Evolutionary conservation across 2,888 invertebrate species (phyloP).

Genomic region (Caenorhabditis wallacei): DNA sequence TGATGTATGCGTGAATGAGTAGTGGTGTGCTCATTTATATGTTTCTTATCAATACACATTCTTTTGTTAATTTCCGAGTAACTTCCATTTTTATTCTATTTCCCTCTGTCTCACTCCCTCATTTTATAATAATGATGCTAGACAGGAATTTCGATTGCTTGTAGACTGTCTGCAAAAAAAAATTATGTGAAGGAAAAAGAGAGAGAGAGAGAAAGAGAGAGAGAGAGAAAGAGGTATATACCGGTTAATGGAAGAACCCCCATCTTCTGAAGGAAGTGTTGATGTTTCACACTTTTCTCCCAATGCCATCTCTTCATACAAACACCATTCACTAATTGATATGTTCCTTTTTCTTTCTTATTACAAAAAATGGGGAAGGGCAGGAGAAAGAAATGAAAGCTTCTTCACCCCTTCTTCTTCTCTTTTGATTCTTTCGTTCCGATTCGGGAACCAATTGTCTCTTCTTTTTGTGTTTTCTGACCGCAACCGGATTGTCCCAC

Average conservation of each 20-base stretch:
- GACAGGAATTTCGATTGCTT: conserved; percentile 27
- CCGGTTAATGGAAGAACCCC: conserved; percentile 34
- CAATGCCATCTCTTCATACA: conserved; percentile 21
- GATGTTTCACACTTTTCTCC: conserved; percentile 43
- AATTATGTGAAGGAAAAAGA: too few relatives aligned
- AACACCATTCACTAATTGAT: conserved; percentile 36
- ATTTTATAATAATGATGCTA: conserved; percentile 16
- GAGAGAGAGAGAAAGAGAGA: neutral
- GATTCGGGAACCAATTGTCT: conserved; percentile 59
- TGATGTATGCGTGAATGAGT: conserved; percentile 44
- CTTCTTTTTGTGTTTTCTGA: conserved; percentile 38
- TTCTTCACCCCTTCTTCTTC: conserved; percentile 7
- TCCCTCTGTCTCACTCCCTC: neutral
- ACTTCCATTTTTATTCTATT: neutral
- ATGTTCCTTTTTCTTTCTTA: conserved; percentile 24
- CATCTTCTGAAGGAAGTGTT: conserved; percentile 22
- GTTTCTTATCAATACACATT: conserved; percentile 26
- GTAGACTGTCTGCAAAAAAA: conserved; percentile 36
- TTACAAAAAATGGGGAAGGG: conserved; percentile 36
- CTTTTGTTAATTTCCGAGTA: conserved; percentile 22
- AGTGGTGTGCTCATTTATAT: conserved; percentile 4
- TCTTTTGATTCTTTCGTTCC: conserved; percentile 36
- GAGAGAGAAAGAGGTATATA: conserved; percentile 18
- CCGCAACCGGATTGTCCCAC: conserved; percentile 32
- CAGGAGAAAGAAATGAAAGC: conserved; percentile 5